Conservation (phyloP, 2,888 invertebrate species). For the Acheta domesticus region DNA sequence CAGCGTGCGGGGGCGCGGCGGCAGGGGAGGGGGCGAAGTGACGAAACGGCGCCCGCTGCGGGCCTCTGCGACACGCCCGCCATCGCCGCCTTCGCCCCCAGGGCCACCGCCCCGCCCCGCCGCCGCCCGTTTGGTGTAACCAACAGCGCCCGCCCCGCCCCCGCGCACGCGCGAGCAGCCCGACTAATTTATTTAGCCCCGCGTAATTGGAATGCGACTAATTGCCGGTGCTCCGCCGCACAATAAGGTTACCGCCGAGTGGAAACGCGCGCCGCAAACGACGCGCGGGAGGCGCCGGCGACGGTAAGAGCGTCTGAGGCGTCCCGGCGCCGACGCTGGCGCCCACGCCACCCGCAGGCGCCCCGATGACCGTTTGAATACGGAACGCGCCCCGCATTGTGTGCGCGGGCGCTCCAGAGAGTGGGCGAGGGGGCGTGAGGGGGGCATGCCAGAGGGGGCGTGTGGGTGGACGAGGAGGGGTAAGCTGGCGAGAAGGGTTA, state of each 20-base stretch:
- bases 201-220: background rate
- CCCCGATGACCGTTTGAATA: no score
- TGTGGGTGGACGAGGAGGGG: no score
- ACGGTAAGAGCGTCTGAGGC: background rate
- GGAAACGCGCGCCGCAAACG: background rate
- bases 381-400: no score
- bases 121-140: background rate
- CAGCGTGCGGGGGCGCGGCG: conserved; percentile 12
- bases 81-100: conserved; percentile 21
- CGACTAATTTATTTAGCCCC: background rate
- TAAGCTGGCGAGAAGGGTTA: no score
- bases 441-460: no score
- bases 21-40: conserved; percentile 28
- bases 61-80: conserved; percentile 28
- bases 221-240: background rate
- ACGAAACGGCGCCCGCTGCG: conserved; percentile 30
- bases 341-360: no score
- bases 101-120: background rate
- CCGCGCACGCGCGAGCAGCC: background rate
- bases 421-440: no score
- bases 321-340: background rate
- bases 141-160: background rate
- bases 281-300: background rate
- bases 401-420: no score
- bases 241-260: background rate